phyloP scores from a whole-genome alignment of 2,888 invertebrate species.

The Apocheima hispidaria region DNA sequence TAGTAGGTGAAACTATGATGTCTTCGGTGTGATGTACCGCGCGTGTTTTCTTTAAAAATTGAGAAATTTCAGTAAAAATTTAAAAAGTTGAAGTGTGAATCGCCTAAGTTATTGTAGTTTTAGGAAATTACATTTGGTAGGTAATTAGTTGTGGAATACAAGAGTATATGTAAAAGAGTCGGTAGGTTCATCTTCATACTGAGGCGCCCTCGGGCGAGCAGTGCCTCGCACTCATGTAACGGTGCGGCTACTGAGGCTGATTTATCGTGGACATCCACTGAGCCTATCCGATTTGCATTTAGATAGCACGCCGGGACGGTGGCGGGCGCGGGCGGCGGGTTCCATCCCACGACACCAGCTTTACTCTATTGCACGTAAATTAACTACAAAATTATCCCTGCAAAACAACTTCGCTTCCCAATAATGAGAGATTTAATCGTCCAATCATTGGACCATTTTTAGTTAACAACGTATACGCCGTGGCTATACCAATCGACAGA shows the following conservation, averaged over 20 bases:
- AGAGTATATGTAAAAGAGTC: conserved; percentile 20
- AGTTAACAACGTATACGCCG: conserved; percentile 48
- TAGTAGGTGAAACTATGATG: too few relatives aligned
- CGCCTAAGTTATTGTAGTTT: too few relatives aligned
- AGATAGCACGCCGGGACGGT: conserved; percentile 73
- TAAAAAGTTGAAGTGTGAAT: too few relatives aligned
- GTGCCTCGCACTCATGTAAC: conserved; percentile 60
- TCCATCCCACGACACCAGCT: conserved; percentile 49
- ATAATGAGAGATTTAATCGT: conserved; percentile 70
- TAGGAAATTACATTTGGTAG: too few relatives aligned
- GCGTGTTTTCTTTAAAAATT: too few relatives aligned
- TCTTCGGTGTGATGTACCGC: too few relatives aligned
- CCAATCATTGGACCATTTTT: conserved; percentile 57
- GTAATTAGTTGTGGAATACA: too few relatives aligned
- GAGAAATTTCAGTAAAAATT: too few relatives aligned
- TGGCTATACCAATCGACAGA: conserved; percentile 44
- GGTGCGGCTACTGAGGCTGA: conserved; percentile 72
- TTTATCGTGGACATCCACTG: conserved; percentile 82
- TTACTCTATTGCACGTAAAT: conserved; percentile 79
- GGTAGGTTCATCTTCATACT: conserved; percentile 48
- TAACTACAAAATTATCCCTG: conserved; percentile 73
- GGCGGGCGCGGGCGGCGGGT: conserved; percentile 53
- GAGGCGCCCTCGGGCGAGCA: conserved; percentile 58
- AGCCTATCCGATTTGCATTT: conserved; percentile 86
- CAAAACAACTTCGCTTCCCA: conserved; percentile 64